Evolutionary conservation across 2,113 vertebrate species (phyloP), one percentile per base, ranked within the genome.

Genomic region (Oreochromis aureus): DNA sequence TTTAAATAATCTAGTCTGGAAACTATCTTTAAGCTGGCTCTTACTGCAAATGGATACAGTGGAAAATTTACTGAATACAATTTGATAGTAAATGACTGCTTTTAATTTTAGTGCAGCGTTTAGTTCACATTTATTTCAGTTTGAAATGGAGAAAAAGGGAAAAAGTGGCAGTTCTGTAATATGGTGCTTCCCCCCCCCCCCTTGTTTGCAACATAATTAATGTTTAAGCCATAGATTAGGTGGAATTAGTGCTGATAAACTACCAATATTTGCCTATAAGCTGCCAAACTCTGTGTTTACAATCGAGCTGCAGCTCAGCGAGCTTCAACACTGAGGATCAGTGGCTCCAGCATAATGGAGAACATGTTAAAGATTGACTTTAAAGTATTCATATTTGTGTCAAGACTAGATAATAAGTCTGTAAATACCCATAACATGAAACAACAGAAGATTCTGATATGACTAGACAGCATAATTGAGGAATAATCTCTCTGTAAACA

Each of bases 341-440:
- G 82, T 48, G 27, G 16, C 39, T 66, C 85, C 56, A 27, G 61
- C 61, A 86, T 83, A 59, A 59, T 56, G 36, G 56, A 22, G 10
- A 80, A 48, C 10, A 59, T 7, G 82, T 86, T 27, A 18, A 82
- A 81, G 36, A 85, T 27, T 84, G 73, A 59, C 12, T 85, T 87
- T 82, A 76, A 82, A 82, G 81, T 58, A 89, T 84, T 48, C 66
- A 82, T 48, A 86, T 82, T 58, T 66, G 22, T 89, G 71, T 86
- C 84, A 82, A 71, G 87, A 87, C 82, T 83, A 39, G 36, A 73
- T 69, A 13, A 86, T 84, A 54, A 27, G 58, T 30, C 71, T 81
- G 82, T 89, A 55, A 73, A 46, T 12, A 48, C 59, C 15, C 78
- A 76, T 83, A 80, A 83, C 86, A 32, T 88, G 85, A 87, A 55